A percentile compares a stretch with the other conserved stretches of the same genome.
Conservation (phyloP, 2,113 vertebrate genomes). For the Strigops habroptila region DNA sequence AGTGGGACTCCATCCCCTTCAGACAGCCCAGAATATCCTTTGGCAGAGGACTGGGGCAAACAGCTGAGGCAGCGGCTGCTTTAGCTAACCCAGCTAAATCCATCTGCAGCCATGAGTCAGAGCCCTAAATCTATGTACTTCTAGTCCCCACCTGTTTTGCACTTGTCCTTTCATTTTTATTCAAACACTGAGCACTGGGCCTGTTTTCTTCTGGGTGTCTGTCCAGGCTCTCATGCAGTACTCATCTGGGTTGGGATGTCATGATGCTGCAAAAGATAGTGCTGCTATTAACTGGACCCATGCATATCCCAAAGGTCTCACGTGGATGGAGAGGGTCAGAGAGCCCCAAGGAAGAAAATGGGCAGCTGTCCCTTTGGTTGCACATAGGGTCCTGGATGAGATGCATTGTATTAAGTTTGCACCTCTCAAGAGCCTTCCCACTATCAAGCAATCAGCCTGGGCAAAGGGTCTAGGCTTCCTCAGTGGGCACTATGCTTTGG, state of each 20-base stretch:
- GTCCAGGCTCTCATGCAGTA: not conserved
- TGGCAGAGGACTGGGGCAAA: not conserved
- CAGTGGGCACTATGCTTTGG: not conserved
- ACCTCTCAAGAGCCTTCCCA: not conserved
- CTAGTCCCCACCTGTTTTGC: conserved; percentile 1
- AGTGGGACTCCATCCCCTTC: not conserved
- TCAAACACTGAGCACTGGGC: not conserved
- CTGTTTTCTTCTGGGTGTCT: not conserved
- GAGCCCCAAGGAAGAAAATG: not conserved
- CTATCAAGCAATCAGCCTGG: not conserved
- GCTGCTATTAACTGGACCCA: not conserved
- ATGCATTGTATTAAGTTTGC: not conserved
- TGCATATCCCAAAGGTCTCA: not conserved
- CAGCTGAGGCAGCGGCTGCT: conserved; percentile 15
- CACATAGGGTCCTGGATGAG: not conserved
- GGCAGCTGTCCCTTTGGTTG: not conserved
- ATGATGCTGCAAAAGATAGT: not conserved
- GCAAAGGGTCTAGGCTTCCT: not conserved
- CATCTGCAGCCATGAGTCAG: conserved; percentile 23
- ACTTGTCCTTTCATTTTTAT: conserved; percentile 9
- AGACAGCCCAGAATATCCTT: not conserved
- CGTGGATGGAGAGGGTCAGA: not conserved
- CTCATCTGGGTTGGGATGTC: not conserved
- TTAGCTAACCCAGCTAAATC: conserved; percentile 3
- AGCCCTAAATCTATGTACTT: not conserved